Evolutionary conservation across 2,113 vertebrate species (phyloP).

Genomic region (Ochotona princeps): DNA sequence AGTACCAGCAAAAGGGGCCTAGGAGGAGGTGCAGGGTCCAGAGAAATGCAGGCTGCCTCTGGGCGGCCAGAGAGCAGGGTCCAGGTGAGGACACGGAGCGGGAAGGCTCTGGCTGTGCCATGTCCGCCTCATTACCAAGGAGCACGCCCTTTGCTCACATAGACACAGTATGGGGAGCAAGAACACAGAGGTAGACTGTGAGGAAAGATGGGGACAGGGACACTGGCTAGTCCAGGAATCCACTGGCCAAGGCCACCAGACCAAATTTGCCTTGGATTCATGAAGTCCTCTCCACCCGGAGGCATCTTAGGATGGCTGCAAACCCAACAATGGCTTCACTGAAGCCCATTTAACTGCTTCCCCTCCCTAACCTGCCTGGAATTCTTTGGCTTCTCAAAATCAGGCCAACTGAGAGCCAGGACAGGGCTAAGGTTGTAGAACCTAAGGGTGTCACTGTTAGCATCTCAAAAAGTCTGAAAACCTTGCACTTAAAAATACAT

Average conservation of each 20-base stretch:
- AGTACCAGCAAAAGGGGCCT: not conserved
- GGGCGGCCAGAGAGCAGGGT: not conserved
- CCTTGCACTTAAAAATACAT: not conserved
- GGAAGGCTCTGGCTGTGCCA: not conserved
- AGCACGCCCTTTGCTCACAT: not conserved
- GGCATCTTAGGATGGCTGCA: constrained; percentile 20
- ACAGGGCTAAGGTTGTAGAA: not conserved
- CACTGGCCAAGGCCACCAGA: not conserved
- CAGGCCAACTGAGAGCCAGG: not conserved
- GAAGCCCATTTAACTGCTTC: not conserved
- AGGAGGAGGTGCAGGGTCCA: not conserved
- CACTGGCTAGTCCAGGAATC: not conserved
- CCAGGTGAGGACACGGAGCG: not conserved
- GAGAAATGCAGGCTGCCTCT: not conserved
- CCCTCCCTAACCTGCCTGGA: not conserved
- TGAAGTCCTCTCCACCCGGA: not conserved
- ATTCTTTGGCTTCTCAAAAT: not conserved
- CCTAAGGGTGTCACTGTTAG: not conserved
- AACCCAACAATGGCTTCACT: not conserved
- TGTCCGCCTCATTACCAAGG: not conserved
- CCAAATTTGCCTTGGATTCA: not conserved
- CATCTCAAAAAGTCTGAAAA: not conserved
- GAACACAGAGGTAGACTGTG: not conserved
- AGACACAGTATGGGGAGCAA: not conserved
- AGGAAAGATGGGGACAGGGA: not conserved